These are phyloP conservation scores for Montipora foliosa DNA, from an alignment of 64 coral and sea anemone genomes.

Conservation along the genomic window DNA sequence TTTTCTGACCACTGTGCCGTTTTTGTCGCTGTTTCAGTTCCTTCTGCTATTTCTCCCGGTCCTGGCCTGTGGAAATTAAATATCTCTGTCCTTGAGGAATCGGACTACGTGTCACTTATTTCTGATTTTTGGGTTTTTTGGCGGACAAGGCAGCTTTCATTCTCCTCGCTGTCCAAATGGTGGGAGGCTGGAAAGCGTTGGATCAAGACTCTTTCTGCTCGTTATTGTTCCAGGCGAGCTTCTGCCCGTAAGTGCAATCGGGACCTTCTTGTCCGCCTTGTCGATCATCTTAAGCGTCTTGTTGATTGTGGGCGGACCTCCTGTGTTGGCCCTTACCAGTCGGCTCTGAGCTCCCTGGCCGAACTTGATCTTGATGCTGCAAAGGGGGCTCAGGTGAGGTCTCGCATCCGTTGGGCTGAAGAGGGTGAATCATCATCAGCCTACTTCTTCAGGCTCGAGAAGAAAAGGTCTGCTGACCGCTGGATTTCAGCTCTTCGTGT, in stretches of 20 bases:
- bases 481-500: neutral
- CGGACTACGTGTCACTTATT: conserved; percentile 7
- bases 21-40: neutral
- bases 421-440: conserved; percentile 54
- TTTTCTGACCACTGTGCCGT: conserved; percentile 55
- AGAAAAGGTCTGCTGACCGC: neutral
- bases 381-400: conserved; percentile 58
- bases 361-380: neutral
- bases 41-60: neutral
- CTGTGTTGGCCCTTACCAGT: neutral
- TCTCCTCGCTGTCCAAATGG: conserved; percentile 37
- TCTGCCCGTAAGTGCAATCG: neutral
- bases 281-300: neutral
- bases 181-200: conserved; percentile 54
- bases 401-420: conserved; percentile 23
- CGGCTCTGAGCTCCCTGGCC: neutral
- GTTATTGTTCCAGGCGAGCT: neutral
- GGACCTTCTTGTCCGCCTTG: neutral
- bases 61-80: conserved; percentile 60
- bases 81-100: conserved; percentile 15
- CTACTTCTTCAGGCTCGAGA: conserved; percentile 17
- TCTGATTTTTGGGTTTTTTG: conserved; percentile 12
- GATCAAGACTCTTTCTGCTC: neutral
- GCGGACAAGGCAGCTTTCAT: neutral
- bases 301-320: conserved; percentile 1